These are phyloP conservation scores for Anolis sagrei DNA, from an alignment of 2,113 vertebrate species.

Conservation along the genomic window DNA sequence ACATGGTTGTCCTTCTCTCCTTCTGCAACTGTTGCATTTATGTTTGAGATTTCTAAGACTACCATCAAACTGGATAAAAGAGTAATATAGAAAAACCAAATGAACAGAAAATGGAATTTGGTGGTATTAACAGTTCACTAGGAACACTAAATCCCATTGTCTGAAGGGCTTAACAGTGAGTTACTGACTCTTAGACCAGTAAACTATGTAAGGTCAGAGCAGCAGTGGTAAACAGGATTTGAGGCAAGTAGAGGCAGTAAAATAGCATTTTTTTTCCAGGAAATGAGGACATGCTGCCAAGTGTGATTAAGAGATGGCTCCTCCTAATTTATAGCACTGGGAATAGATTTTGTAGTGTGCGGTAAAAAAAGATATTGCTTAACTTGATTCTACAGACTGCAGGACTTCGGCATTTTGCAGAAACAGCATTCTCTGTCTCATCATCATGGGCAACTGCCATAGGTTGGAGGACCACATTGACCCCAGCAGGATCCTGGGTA, in stretches of 20 bases:
- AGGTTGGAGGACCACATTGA: too few relatives aligned
- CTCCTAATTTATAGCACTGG: not conserved
- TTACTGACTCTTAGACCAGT: constrained; percentile 28
- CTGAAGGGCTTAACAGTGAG: not conserved
- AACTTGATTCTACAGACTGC: not conserved
- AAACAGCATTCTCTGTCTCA: too few relatives aligned
- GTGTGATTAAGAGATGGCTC: not conserved
- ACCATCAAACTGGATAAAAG: constrained; percentile 2
- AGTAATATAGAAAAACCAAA: not conserved
- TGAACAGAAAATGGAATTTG: not conserved
- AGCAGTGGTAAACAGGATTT: constrained; percentile 12
- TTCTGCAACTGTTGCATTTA: not conserved
- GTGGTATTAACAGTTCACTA: not conserved
- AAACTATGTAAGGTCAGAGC: constrained; percentile 39
- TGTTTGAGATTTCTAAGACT: not conserved
- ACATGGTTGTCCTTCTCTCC: not conserved
- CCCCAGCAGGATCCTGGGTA: too few relatives aligned
- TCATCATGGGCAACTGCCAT: too few relatives aligned
- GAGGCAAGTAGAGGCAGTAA: constrained; percentile 16
- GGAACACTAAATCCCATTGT: not conserved
- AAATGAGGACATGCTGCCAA: constrained; percentile 11
- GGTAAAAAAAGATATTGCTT: not conserved
- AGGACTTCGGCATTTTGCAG: too few relatives aligned
- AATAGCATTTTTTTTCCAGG: constrained; percentile 15
- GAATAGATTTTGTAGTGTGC: not conserved